phyloP scores from a whole-genome alignment of 2,888 invertebrate genomes.

The Chloroclysta siterata region DNA sequence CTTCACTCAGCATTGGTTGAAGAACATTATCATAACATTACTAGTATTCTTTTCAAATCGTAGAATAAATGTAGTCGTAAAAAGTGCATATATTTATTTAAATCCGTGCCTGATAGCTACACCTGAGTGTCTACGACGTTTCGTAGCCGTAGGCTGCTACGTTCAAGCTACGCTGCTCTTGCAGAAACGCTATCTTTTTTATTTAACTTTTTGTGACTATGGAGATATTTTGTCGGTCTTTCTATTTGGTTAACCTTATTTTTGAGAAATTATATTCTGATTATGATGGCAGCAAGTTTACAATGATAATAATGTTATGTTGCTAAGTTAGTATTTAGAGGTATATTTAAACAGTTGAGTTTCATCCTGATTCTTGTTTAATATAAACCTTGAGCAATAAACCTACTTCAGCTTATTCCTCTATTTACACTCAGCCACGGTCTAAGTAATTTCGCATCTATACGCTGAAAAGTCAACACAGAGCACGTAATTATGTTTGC shows the following conservation, averaged over 20 bases:
- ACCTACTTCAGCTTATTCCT: constrained; percentile 26
- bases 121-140: constrained; percentile 37
- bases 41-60: constrained; percentile 7
- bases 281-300: too few species aligned
- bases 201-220: not conserved
- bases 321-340: not conserved
- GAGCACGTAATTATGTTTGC: constrained; percentile 60
- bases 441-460: constrained; percentile 51
- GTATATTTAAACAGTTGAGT: constrained; percentile 16
- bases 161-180: constrained; percentile 26
- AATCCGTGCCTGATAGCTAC: constrained; percentile 5
- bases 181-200: constrained; percentile 11
- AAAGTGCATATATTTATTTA: constrained; percentile 21
- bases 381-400: constrained; percentile 28
- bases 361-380: constrained; percentile 25
- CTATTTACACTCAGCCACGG: constrained; percentile 33
- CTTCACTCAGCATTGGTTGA: too few species aligned
- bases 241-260: not conserved
- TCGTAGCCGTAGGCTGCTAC: constrained; percentile 34
- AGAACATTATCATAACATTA: too few species aligned
- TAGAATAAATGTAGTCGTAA: constrained; percentile 4
- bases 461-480: constrained; percentile 51
- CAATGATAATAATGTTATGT: too few species aligned
- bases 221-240: not conserved
- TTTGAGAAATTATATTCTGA: too few species aligned